Conservation (phyloP, 2,888 invertebrate species). For the Agonopterix alstromeriana region DNA sequence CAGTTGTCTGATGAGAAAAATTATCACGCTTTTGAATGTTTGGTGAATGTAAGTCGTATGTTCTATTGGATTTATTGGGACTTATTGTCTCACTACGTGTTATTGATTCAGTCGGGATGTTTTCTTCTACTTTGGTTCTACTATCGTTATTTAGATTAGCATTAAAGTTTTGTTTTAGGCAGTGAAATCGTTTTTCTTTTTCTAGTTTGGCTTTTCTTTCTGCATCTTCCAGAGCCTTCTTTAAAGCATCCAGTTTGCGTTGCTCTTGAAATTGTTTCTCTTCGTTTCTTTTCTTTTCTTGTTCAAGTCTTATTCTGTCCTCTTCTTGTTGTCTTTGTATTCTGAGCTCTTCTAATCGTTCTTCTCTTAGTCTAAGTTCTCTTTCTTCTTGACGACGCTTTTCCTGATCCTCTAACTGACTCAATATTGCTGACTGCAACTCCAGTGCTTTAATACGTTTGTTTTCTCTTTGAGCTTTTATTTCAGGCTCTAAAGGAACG, state of each 20-base stretch:
- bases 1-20: conserved; percentile 55
- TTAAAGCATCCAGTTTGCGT: conserved; percentile 84
- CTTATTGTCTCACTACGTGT: conserved; percentile 28
- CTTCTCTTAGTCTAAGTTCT: conserved; percentile 84
- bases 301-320: conserved; percentile 81
- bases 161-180: conserved; percentile 38
- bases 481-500: conserved; percentile 86
- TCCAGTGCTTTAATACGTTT: conserved; percentile 89
- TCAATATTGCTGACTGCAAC: conserved; percentile 89
- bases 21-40: conserved; percentile 56
- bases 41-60: conserved; percentile 60
- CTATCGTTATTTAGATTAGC: conserved; percentile 24
- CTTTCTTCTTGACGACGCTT: conserved; percentile 84
- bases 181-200: conserved; percentile 72
- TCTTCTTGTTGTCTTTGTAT: conserved; percentile 84
- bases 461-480: conserved; percentile 87
- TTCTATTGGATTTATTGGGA: conserved; percentile 59
- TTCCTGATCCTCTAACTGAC: conserved; percentile 90
- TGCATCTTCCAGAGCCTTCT: conserved; percentile 87
- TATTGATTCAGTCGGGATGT: conserved; percentile 23
- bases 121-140: conserved; percentile 26
- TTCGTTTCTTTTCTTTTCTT: conserved; percentile 80
- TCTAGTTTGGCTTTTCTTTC: conserved; percentile 84
- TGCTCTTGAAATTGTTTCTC: conserved; percentile 84
- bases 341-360: conserved; percentile 87